phyloP scores from a whole-genome alignment of 2,888 invertebrate genomes.

The Drosophila leonis region DNA sequence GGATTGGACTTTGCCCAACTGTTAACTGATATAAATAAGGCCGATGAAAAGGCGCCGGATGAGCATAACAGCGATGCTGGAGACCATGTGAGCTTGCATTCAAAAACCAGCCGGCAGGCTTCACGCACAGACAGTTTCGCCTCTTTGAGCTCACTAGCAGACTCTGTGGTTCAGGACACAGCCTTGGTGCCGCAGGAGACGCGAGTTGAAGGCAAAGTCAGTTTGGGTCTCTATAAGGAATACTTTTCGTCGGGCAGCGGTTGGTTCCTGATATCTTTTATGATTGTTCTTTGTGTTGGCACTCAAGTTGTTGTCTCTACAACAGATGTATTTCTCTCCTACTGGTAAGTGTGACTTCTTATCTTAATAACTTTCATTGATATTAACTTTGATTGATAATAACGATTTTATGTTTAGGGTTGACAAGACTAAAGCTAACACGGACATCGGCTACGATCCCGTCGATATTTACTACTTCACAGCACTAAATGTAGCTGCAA shows the following conservation, averaged over 20 bases:
- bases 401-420: conserved; percentile 58
- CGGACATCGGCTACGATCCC: conserved; percentile 45
- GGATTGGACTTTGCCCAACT: conserved; percentile 92
- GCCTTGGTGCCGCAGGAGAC: conserved; percentile 86
- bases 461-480: conserved; percentile 86
- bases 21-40: conserved; percentile 86
- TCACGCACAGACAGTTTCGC: conserved; percentile 82
- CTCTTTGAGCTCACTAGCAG: conserved; percentile 86
- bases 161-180: conserved; percentile 81
- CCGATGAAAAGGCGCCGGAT: conserved; percentile 62
- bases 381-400: background rate
- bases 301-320: conserved; percentile 90
- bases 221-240: conserved; percentile 87
- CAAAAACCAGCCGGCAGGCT: conserved; percentile 62
- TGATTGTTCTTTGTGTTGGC: conserved; percentile 88
- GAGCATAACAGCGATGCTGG: conserved; percentile 69
- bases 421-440: conserved; percentile 58
- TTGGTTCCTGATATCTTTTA: conserved; percentile 87
- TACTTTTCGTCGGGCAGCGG: conserved; percentile 91
- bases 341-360: conserved; percentile 86
- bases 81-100: conserved; percentile 26
- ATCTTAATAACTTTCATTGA: too few species aligned
- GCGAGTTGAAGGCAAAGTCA: conserved; percentile 88
- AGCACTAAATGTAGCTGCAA: conserved; percentile 84
- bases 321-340: conserved; percentile 91